Base-by-base conservation (phyloP, 2,888 invertebrate genomes). In the Aporophyla nigra region DNA sequence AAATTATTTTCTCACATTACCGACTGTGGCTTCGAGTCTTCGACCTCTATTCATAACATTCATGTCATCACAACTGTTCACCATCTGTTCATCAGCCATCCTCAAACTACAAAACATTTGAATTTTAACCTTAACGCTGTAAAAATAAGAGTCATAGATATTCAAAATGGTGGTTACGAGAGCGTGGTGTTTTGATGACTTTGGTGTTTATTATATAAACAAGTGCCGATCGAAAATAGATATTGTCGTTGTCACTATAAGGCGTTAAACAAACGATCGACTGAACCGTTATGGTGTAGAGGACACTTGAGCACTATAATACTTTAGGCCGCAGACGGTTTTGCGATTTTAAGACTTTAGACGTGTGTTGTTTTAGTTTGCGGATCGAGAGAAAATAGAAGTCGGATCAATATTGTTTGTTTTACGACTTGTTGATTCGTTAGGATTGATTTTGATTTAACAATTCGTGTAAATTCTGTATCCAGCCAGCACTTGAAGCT, bases 181-280 rank as follows among this genome's bases (percentile, higher is more conserved):
- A 80, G 5, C 49, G 76, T 88, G 87, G 90, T 87, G n/a, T 76
- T 87, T 84, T 88, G 79, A 89, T 91, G 90, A 91, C 91, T 90
- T 90, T 83, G 89, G 90, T 94, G 95, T 94, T 95, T 93, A 89
- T 91, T 93, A 92, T 93, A 93, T 94, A 95, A 95, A 95, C 94
- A 95, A 94, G 90, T 92, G 92, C 88, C 89, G 94, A 94, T 95
- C 93, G 91, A 92, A 93, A 92, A 94, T 93, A 93, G 94, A 95
- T 93, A 94, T 91, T 95, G 94, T 95, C 94, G 93, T 94, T 95
- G 94, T 95, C 95, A 93, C 91, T 93, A 86, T 90, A 86, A 91
- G 91, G 92, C 90, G 88, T 89, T 92, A 90, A 91, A 93, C 93
- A 93, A 92, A 94, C 94, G 90, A 74, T 82, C 87, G 88, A 87